phyloP scores from a whole-genome alignment of 92 coral and sea anemone species.

The Porites lobata region DNA sequence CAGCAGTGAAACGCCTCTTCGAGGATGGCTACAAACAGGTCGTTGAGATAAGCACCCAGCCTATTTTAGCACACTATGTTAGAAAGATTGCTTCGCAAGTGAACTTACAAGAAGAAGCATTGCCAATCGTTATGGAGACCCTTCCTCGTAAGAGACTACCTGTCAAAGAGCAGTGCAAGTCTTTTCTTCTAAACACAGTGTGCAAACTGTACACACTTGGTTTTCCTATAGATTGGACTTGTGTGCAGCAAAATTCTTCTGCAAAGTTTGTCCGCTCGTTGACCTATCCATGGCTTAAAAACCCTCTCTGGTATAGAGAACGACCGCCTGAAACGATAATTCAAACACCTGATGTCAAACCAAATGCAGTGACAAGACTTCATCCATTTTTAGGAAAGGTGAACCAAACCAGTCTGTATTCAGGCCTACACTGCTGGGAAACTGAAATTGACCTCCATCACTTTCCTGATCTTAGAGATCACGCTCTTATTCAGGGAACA shows the following conservation, averaged over 20 bases:
- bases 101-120: conserved; percentile 15
- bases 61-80: conserved; percentile 73
- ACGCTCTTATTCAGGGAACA: conserved; percentile 79
- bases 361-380: neutral
- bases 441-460: conserved; percentile 84
- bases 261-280: conserved; percentile 76
- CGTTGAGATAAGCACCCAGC: conserved; percentile 86
- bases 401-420: conserved; percentile 67
- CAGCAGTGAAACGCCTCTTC: conserved; percentile 70
- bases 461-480: conserved; percentile 86
- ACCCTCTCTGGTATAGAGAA: conserved; percentile 79
- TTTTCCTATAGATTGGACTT: conserved; percentile 76
- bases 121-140: conserved; percentile 62
- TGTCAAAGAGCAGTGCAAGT: conserved; percentile 69
- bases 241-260: conserved; percentile 64
- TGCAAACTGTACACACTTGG: conserved; percentile 79
- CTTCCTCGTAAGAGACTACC: conserved; percentile 72
- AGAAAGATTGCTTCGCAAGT: conserved; percentile 63
- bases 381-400: conserved; percentile 80
- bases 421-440: conserved; percentile 91
- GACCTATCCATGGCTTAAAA: conserved; percentile 88
- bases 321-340: conserved; percentile 48
- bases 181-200: conserved; percentile 81
- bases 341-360: neutral
- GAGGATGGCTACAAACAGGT: conserved; percentile 72